Evolutionary conservation across 2,888 invertebrate species (phyloP).

Genomic region (Hirudinaria manillensis): DNA sequence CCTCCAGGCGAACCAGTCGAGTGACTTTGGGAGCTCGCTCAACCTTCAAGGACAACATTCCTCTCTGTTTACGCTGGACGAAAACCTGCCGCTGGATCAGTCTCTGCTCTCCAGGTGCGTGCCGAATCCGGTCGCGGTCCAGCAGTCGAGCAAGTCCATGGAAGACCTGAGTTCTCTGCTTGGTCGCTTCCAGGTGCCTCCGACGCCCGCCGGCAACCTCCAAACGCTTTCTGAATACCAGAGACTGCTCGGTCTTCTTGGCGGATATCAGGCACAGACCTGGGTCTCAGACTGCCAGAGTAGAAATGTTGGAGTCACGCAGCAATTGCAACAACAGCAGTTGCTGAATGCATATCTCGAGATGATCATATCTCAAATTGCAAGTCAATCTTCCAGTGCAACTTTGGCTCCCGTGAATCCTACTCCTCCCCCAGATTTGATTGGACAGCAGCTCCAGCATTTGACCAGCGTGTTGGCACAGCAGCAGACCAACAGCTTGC

Average conservation of each 20-base stretch:
- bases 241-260: neutral
- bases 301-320: neutral
- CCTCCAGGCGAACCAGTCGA: conserved; percentile 12
- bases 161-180: neutral
- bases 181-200: neutral
- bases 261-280: neutral
- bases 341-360: neutral
- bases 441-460: neutral
- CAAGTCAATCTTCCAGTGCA: neutral
- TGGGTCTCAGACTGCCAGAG: neutral
- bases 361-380: neutral
- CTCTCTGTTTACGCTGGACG: neutral
- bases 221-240: neutral
- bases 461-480: conserved; percentile 7
- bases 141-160: neutral
- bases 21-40: neutral
- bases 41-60: conserved; percentile 12
- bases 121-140: neutral
- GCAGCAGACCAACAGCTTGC: neutral
- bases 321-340: neutral
- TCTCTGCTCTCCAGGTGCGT: neutral
- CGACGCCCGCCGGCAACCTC: neutral
- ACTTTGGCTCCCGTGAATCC: neutral
- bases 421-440: neutral
- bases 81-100: conserved; percentile 17